Evolutionary conservation across 2,888 invertebrate species (phyloP).

Genomic region (Odontocolon sp.): DNA sequence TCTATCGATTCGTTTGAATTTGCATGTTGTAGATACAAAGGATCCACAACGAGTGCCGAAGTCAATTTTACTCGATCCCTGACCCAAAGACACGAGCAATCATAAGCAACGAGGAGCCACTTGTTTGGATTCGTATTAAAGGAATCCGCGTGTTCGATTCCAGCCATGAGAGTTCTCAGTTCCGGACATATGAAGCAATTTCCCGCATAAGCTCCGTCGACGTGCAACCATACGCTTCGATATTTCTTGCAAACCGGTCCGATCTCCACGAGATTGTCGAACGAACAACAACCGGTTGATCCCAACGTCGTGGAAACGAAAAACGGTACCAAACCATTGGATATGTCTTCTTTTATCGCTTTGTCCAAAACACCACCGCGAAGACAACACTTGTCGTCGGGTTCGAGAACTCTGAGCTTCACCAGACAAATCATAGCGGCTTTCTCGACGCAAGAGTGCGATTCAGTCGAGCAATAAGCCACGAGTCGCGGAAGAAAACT

Average conservation of each 20-base stretch:
- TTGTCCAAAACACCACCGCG: constrained; percentile 85
- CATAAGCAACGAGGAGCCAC: constrained; percentile 92
- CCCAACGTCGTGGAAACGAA: constrained; percentile 92
- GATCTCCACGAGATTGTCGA: constrained; percentile 90
- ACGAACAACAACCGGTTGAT: constrained; percentile 91
- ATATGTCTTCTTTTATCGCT: constrained; percentile 87
- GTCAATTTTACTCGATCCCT: constrained; percentile 89
- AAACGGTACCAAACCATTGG: constrained; percentile 90
- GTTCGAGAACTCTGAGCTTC: constrained; percentile 87
- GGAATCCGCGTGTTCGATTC: constrained; percentile 90
- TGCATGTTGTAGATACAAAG: constrained; percentile 91
- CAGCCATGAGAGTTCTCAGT: constrained; percentile 85
- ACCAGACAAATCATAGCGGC: constrained; percentile 90
- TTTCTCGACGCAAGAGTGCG: constrained; percentile 90
- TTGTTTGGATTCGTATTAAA: constrained; percentile 95
- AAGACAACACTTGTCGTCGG: constrained; percentile 86
- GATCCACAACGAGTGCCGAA: constrained; percentile 92
- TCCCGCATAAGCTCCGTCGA: constrained; percentile 94
- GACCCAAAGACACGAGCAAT: constrained; percentile 93
- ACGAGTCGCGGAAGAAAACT: constrained; percentile 89
- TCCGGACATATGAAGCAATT: constrained; percentile 93
- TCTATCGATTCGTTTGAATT: constrained; percentile 88
- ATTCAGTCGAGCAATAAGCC: constrained; percentile 88
- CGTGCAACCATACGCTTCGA: constrained; percentile 91
- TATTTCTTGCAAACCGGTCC: constrained; percentile 86